Evolutionary conservation across 1,140 invertebrate species (phyloP), one percentile per base, ranked within the genome.

Genomic region (Magallana ariakensis): DNA sequence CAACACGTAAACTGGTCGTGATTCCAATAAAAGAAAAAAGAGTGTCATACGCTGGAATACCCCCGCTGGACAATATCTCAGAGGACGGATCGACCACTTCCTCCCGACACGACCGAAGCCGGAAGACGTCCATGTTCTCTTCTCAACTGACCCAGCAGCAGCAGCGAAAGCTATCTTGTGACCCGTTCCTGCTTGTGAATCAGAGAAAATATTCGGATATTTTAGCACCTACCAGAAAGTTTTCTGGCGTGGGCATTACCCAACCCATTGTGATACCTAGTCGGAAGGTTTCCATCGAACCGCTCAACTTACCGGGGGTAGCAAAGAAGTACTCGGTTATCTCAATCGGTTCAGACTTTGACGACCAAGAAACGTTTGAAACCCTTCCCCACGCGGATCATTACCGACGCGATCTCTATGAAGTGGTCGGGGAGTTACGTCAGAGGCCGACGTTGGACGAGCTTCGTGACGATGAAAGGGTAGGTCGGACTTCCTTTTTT

Each of bases 401-500:
- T 95, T 99, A 99, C 94, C 96, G 98, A 83, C 46, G 46, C 8
- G 80, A 82, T 54, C 54, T 56, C 53, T 56, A 55, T 55, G 98
- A 98, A 93, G 97, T 98, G 87, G 96, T 98, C 95, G 97, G 98
- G 92, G 97, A 97, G 16, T 83, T 89, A 22, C 88, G 97, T 97
- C 91, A 96, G 97, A 91, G 98, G 92, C 98, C 98, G 6, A 98
- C 98, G 5, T 95, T 99, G 19, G 98, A 98, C 93, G 98, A 99
- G 94, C 96, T 99, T 4, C 97, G 98, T 94, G 97, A 98, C 57
- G 90, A 91, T 85, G 87, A 91, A 75, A 90, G 91, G 84, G 70
- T 85, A 62, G 66, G 19, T n/a, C 7, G 5, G 33, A 46, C 2
- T 46, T 46, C 5, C 33, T 46, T 46, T 5, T 46, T 46, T 46